Conservation (phyloP, 1,140 invertebrate genomes). For the Rhagoletis zephyria region DNA sequence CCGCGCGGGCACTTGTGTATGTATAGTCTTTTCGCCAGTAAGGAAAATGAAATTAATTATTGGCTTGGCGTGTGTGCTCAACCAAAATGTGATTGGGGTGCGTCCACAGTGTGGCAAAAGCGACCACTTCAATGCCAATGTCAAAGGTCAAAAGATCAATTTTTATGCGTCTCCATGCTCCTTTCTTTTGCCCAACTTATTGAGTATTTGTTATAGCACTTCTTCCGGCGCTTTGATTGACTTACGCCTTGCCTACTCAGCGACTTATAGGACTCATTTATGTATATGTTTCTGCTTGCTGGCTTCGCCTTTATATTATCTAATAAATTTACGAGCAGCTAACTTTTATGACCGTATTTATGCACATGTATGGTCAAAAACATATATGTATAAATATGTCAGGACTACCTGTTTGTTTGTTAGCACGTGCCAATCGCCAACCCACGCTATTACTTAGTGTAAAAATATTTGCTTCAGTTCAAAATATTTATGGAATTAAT, state of each 20-base stretch:
- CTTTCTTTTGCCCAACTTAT: not conserved
- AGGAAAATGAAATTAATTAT: slow-evolving; percentile 24
- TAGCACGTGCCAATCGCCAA: not conserved
- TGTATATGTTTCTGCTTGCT: not conserved
- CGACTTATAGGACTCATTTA: not conserved
- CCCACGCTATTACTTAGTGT: not conserved
- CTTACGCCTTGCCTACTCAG: slow-evolving; percentile 17
- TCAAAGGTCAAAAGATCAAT: slow-evolving; percentile 40
- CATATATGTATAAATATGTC: not conserved
- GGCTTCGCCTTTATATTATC: not conserved
- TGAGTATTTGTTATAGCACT: not conserved
- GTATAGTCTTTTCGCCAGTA: not conserved
- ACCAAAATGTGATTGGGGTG: slow-evolving; percentile 13
- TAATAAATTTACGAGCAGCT: not conserved
- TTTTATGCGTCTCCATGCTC: not conserved
- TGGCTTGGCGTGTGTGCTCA: not conserved
- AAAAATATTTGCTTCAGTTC: not conserved
- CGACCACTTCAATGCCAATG: slow-evolving; percentile 24
- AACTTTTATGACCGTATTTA: not conserved
- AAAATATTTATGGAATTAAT: no score
- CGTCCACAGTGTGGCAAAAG: not conserved
- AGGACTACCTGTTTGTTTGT: not conserved
- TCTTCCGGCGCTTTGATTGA: not conserved
- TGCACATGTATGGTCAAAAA: not conserved
- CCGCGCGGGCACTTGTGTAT: not conserved